These are phyloP conservation scores for Bambusicola thoracicus DNA, from an alignment of 2,113 vertebrate species.

Conservation along the genomic window DNA sequence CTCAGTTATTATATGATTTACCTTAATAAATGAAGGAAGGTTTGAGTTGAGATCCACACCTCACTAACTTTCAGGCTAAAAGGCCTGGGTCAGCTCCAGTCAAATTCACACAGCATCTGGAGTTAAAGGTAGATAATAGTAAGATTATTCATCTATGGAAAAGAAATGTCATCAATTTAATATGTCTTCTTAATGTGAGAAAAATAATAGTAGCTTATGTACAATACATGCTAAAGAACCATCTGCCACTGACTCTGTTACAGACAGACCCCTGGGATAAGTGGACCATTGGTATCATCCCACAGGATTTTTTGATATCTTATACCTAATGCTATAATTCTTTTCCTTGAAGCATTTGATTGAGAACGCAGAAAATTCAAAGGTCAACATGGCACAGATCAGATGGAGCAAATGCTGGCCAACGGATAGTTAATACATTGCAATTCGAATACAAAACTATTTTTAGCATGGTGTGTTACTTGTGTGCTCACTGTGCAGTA, in stretches of 20 bases:
- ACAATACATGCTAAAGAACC: neutral
- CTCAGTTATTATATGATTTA: neutral
- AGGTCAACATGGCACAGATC: neutral
- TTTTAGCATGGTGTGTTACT: neutral
- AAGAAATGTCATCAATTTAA: neutral
- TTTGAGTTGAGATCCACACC: neutral
- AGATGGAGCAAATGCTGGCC: neutral
- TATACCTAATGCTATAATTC: accelerated
- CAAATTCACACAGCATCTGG: neutral
- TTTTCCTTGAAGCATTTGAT: neutral
- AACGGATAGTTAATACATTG: neutral
- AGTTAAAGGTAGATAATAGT: neutral
- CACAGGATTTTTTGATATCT: neutral
- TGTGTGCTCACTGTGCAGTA: neutral
- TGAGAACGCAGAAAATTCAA: neutral
- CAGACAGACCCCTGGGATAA: neutral
- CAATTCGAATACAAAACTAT: neutral
- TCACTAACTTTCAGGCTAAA: neutral
- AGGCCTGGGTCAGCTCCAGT: neutral
- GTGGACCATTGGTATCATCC: neutral
- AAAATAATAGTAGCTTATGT: neutral
- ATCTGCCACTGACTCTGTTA: neutral
- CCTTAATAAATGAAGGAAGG: neutral
- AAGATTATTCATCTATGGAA: neutral
- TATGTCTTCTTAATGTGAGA: accelerated